Evolutionary conservation across 1,140 invertebrate genomes (phyloP).

Genomic region (Paramacrobiotus metropolitanus): DNA sequence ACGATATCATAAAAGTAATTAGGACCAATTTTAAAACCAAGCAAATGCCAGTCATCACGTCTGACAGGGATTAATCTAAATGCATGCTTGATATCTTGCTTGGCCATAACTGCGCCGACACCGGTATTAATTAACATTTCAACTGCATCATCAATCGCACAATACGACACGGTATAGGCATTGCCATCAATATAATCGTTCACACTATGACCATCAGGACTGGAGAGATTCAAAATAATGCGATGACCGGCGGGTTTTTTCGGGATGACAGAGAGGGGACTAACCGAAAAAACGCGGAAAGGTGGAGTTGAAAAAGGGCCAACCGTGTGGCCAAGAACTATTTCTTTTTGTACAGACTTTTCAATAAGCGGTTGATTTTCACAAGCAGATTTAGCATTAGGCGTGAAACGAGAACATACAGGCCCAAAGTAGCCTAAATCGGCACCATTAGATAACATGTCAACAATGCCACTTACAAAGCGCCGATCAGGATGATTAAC

Average conservation of each 20-base stretch:
- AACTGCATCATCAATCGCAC: not conserved
- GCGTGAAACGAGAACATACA: not conserved
- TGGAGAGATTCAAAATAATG: not conserved
- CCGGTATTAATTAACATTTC: not conserved
- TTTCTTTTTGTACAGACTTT: not conserved
- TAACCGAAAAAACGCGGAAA: not conserved
- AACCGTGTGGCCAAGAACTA: not conserved
- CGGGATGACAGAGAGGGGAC: not conserved
- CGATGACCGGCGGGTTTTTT: not conserved
- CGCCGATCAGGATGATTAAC: not conserved
- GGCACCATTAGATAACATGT: not conserved
- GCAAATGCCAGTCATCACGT: not conserved
- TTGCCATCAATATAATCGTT: not conserved
- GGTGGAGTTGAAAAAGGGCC: not conserved
- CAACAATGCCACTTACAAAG: not conserved
- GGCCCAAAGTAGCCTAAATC: not conserved
- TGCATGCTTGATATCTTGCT: not conserved
- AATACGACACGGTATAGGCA: not conserved
- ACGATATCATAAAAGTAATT: not conserved
- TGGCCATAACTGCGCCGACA: not conserved
- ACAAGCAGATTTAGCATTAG: not conserved
- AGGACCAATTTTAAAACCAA: not conserved
- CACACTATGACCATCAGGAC: not conserved
- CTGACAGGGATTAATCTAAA: not conserved
- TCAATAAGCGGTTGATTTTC: not conserved